A percentile compares a stretch with the other conserved stretches of the same genome.
Evolutionary conservation across 2,113 vertebrate species (phyloP).

Genomic region (Toxotes chatareus): DNA sequence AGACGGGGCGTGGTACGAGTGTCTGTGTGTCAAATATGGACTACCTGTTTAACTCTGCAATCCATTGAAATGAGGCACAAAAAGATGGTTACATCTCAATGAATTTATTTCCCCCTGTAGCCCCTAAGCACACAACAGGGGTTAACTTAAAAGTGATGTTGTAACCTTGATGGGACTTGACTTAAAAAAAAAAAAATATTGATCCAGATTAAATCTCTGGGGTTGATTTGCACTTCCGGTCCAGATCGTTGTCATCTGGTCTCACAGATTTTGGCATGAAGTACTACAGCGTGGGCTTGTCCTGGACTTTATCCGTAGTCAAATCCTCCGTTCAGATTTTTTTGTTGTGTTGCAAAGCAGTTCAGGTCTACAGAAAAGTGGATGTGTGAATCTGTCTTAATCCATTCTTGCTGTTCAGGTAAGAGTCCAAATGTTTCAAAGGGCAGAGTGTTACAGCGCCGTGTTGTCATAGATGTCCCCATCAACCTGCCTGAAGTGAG

Average conservation of each 20-base stretch:
- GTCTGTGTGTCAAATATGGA: background rate
- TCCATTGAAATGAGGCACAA: conserved; percentile 29
- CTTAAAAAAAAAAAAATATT: conserved; percentile 11
- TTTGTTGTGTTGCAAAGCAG: conserved; percentile 34
- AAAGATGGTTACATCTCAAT: conserved; percentile 1
- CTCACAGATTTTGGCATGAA: conserved; percentile 52
- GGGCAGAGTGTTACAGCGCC: conserved; percentile 16
- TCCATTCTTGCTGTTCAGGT: conserved; percentile 40
- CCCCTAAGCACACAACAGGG: conserved; percentile 11
- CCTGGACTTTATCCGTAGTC: background rate
- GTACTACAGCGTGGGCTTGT: conserved; percentile 31
- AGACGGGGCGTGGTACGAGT: background rate
- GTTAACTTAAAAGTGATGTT: conserved; percentile 25
- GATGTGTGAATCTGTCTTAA: conserved; percentile 55
- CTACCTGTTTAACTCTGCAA: background rate
- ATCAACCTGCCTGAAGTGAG: conserved; percentile 12
- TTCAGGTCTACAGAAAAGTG: conserved; percentile 35
- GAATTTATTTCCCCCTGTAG: background rate
- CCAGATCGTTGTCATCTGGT: conserved; percentile 43
- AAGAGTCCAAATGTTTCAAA: conserved; percentile 19
- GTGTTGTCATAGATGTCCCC: conserved; percentile 15
- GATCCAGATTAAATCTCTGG: conserved; percentile 56
- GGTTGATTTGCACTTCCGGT: conserved; percentile 69
- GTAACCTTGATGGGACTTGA: conserved; percentile 20
- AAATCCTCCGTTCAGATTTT: conserved; percentile 6